Conservation (phyloP, 2,113 vertebrate species). For the Castor canadensis region DNA sequence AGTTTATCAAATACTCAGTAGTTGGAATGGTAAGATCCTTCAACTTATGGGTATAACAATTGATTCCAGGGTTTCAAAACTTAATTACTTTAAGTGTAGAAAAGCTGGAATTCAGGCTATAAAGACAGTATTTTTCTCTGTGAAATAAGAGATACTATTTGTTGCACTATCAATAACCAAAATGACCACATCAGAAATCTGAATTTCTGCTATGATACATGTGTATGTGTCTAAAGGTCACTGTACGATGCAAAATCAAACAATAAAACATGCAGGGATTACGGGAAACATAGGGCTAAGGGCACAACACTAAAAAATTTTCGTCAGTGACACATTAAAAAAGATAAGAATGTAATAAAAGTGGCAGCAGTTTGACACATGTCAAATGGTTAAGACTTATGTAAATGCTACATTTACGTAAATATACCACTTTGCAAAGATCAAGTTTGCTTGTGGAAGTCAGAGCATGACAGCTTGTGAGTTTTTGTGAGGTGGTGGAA, state of each 20-base stretch:
- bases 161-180: not conserved
- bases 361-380: not conserved
- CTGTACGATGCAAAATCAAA: not conserved
- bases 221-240: not conserved
- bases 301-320: not conserved
- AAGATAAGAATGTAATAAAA: not conserved
- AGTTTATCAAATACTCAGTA: not conserved
- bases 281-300: not conserved
- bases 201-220: not conserved
- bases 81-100: not conserved
- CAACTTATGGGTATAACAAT: not conserved
- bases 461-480: not conserved
- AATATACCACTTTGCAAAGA: not conserved
- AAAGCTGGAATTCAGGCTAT: not conserved
- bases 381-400: not conserved
- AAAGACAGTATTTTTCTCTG: constrained; percentile 39
- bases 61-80: not conserved
- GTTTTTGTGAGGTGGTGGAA: not conserved
- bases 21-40: not conserved
- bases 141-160: constrained; percentile 1
- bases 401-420: not conserved
- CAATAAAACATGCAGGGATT: not conserved
- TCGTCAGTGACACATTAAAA: not conserved
- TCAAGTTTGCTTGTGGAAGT: not conserved
- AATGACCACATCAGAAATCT: not conserved